Conservation (phyloP, 2,888 invertebrate species). For the Boloria selene region DNA sequence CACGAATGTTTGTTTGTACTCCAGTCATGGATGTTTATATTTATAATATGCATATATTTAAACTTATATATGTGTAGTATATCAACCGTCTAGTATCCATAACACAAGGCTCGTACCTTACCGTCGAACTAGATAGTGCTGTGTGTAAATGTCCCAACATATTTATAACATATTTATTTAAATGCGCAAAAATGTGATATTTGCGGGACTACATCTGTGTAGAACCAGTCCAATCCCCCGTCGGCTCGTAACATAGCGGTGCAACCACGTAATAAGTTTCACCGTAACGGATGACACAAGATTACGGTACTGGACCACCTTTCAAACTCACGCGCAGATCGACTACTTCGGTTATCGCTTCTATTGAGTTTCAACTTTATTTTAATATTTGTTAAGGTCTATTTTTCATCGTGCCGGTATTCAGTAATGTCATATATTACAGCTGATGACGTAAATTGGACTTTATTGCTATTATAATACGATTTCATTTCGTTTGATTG, state of each 20-base stretch:
- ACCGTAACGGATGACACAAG: conserved; percentile 80
- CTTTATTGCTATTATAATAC: conserved; percentile 4
- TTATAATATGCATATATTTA: too few relatives aligned
- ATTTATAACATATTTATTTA: too few relatives aligned
- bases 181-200: not conserved
- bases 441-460: not conserved
- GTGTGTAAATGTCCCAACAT: too few relatives aligned
- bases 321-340: conserved; percentile 68
- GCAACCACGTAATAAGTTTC: conserved; percentile 74
- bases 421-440: not conserved
- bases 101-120: too few relatives aligned
- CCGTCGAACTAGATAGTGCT: too few relatives aligned
- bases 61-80: too few relatives aligned
- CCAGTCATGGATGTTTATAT: too few relatives aligned
- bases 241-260: conserved; percentile 65
- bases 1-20: too few relatives aligned
- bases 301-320: conserved; percentile 71
- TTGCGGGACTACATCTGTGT: not conserved
- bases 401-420: not conserved
- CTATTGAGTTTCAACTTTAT: not conserved
- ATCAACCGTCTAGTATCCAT: too few relatives aligned
- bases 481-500: conserved; percentile 1
- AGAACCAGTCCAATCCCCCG: conserved; percentile 40
- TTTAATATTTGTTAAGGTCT: not conserved
- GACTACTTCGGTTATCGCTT: conserved; percentile 44